phyloP scores from a whole-genome alignment of 2,797 vertebrate species.

The Spinus olivaceus region DNA sequence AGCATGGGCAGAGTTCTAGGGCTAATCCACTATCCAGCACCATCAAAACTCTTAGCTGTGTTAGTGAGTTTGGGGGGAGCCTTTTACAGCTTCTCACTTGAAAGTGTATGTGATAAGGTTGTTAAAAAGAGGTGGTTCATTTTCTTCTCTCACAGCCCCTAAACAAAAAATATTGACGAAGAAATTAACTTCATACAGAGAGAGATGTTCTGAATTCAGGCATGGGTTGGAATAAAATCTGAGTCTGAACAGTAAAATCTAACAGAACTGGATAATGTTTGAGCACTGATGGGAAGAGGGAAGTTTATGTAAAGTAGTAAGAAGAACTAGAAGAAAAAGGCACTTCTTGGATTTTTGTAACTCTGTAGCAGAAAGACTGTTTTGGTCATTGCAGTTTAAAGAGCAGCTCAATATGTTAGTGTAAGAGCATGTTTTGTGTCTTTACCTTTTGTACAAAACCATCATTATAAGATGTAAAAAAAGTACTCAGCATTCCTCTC shows the following conservation, averaged over 20 bases:
- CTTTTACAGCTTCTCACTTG: neutral
- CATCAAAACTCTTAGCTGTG: neutral
- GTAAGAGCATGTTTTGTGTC: neutral
- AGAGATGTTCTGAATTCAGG: neutral
- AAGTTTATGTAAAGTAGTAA: neutral
- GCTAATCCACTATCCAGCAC: neutral
- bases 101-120: neutral
- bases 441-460: neutral
- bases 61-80: neutral
- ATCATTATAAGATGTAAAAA: neutral
- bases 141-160: neutral
- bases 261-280: neutral
- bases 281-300: neutral
- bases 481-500: neutral
- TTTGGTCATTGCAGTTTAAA: neutral
- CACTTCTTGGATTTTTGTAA: neutral
- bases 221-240: neutral
- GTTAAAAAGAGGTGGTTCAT: neutral
- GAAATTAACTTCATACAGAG: neutral
- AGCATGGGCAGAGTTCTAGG: neutral
- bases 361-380: neutral
- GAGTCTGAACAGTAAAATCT: neutral
- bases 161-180: neutral
- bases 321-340: neutral
- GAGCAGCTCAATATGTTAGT: neutral